Conservation (phyloP, 2,113 vertebrate genomes). For the Himantopus leucocephalus region DNA sequence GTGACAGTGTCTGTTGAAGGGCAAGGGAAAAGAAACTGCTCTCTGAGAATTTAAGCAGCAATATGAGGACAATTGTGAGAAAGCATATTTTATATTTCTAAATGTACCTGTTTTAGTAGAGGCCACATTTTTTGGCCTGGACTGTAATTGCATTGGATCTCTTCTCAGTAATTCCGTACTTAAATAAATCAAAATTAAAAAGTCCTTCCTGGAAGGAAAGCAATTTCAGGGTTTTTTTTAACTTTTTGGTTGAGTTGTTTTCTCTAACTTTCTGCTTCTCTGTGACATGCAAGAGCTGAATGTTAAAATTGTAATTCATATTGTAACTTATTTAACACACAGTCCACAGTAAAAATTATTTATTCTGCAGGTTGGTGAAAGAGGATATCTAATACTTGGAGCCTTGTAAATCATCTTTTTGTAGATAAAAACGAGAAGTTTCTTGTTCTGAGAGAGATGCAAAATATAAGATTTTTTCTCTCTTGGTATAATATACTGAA, state of each 20-base stretch:
- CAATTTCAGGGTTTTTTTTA: not conserved
- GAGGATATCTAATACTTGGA: not conserved
- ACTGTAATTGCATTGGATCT: not conserved
- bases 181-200: not conserved
- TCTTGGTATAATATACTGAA: not conserved
- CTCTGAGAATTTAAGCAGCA: not conserved
- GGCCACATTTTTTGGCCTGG: not conserved
- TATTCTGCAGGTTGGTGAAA: not conserved
- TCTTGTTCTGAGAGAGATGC: not conserved
- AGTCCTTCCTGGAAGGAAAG: not conserved
- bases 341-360: not conserved
- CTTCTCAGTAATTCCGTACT: not conserved
- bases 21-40: not conserved
- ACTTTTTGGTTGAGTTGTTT: not conserved
- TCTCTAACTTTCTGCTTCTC: not conserved
- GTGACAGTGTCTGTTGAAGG: not conserved
- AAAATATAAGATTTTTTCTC: not conserved
- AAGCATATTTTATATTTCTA: not conserved
- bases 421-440: not conserved
- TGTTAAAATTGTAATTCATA: not conserved
- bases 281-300: not conserved
- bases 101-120: not conserved
- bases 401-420: not conserved
- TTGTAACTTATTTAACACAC: not conserved
- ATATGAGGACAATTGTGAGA: not conserved